These are phyloP conservation scores for Cyclophora punctaria DNA, from an alignment of 2,888 invertebrate genomes.

Conservation along the genomic window DNA sequence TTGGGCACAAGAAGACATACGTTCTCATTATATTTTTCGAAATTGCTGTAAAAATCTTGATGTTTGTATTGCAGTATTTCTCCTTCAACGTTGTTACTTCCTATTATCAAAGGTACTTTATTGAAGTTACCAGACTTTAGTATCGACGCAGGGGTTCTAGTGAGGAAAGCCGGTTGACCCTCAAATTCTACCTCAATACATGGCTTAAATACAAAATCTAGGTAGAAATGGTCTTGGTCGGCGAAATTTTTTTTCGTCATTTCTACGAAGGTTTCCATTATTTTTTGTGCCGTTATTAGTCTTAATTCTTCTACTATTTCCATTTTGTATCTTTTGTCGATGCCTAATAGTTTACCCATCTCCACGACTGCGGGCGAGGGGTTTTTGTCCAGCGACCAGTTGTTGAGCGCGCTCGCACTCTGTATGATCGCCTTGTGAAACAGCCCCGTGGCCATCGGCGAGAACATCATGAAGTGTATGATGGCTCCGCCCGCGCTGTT, in stretches of 20 bases:
- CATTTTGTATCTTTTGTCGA: conserved; percentile 33
- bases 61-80: conserved; percentile 38
- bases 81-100: conserved; percentile 56
- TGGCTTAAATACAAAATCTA: conserved; percentile 50
- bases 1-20: conserved; percentile 46
- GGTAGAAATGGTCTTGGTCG: conserved; percentile 11
- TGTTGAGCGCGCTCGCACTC: conserved; percentile 60
- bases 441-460: conserved; percentile 61
- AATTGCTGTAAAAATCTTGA: conserved; percentile 43
- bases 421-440: conserved; percentile 66
- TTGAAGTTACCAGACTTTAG: conserved; percentile 57
- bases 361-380: conserved; percentile 40
- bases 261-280: conserved; percentile 36
- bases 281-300: conserved; percentile 30
- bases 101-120: conserved; percentile 63
- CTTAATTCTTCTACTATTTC: conserved; percentile 54
- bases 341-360: conserved; percentile 44
- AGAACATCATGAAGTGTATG: conserved; percentile 63
- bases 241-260: conserved; percentile 14
- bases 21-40: conserved; percentile 49
- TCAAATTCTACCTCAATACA: conserved; percentile 62
- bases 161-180: conserved; percentile 56
- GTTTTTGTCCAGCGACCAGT: conserved; percentile 53
- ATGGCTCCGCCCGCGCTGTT: conserved; percentile 61
- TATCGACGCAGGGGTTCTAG: conserved; percentile 49